Evolutionary conservation across 35 echinoderm and acorn worm genomes (phyloP).

Genomic region (Stichopus chloronotus): DNA sequence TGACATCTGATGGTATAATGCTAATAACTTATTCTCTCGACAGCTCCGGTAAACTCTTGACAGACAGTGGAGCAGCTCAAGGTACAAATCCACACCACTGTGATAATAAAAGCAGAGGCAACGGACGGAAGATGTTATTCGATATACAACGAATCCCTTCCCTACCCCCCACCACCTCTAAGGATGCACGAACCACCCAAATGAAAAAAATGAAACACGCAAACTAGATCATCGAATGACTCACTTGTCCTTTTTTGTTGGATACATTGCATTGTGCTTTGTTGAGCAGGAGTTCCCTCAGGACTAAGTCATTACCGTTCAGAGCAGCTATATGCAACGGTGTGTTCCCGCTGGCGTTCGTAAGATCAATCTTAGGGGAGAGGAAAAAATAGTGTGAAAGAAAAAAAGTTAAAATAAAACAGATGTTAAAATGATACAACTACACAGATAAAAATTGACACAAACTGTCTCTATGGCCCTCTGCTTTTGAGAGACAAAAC

Average conservation of each 20-base stretch:
- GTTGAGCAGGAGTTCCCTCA: slow-evolving; percentile 82
- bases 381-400: neutral
- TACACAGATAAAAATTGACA: neutral
- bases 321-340: slow-evolving; percentile 90
- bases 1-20: too few species aligned
- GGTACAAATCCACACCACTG: too few species aligned
- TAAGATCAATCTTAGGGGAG: slow-evolving; percentile 74
- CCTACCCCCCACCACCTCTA: too few species aligned
- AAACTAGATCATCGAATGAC: neutral
- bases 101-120: too few species aligned
- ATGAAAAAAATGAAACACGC: too few species aligned
- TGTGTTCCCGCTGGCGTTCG: slow-evolving; percentile 93
- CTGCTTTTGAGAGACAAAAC: neutral
- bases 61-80: too few species aligned
- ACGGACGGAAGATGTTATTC: too few species aligned
- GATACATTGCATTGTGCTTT: slow-evolving; percentile 76
- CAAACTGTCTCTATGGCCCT: neutral
- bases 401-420: neutral
- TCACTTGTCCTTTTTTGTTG: slow-evolving; percentile 98
- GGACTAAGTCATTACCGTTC: slow-evolving; percentile 92
- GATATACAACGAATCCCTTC: too few species aligned
- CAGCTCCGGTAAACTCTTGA: too few species aligned
- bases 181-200: too few species aligned
- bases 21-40: too few species aligned
- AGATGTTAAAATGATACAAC: too few species aligned